phyloP scores from a whole-genome alignment of 1,140 invertebrate species.

The Drosophila quadrilineata region DNA sequence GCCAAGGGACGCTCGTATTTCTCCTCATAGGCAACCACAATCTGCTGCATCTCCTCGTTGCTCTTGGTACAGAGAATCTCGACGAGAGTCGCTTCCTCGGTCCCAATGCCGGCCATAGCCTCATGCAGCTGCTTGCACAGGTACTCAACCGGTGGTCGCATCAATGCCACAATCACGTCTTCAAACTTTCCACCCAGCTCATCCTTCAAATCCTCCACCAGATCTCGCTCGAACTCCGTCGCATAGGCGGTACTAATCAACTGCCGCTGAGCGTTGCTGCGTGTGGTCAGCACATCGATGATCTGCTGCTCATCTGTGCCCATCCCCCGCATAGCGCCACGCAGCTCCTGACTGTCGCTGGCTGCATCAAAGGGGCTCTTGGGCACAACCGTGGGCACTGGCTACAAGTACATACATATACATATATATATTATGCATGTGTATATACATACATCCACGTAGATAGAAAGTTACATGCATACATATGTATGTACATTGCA shows the following conservation, averaged over 20 bases:
- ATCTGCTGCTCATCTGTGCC: conserved; percentile 90
- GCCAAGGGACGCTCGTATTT: conserved; percentile 88
- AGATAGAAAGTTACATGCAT: no score
- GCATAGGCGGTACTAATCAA: conserved; percentile 87
- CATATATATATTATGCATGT: neutral
- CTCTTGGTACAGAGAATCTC: conserved; percentile 88
- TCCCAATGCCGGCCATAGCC: conserved; percentile 86
- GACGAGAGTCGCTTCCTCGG: conserved; percentile 84
- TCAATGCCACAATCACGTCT: conserved; percentile 88
- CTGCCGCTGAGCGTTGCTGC: conserved; percentile 86
- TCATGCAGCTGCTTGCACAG: conserved; percentile 87
- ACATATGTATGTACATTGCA: no score
- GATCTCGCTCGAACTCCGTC: conserved; percentile 88
- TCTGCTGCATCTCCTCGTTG: conserved; percentile 85
- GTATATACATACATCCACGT: no score
- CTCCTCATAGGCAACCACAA: conserved; percentile 86
- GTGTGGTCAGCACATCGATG: conserved; percentile 86
- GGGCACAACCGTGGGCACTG: conserved; percentile 85
- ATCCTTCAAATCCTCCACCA: conserved; percentile 88
- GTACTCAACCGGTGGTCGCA: conserved; percentile 87
- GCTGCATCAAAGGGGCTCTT: conserved; percentile 84
- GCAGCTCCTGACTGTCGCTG: conserved; percentile 86
- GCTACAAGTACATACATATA: conserved; percentile 58
- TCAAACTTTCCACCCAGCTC: conserved; percentile 90
- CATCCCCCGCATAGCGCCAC: conserved; percentile 89